A percentile compares a stretch with the other conserved stretches of the same genome.
phyloP scores from a whole-genome alignment of 2,888 invertebrate species.

The Lithophane ornitopus region DNA sequence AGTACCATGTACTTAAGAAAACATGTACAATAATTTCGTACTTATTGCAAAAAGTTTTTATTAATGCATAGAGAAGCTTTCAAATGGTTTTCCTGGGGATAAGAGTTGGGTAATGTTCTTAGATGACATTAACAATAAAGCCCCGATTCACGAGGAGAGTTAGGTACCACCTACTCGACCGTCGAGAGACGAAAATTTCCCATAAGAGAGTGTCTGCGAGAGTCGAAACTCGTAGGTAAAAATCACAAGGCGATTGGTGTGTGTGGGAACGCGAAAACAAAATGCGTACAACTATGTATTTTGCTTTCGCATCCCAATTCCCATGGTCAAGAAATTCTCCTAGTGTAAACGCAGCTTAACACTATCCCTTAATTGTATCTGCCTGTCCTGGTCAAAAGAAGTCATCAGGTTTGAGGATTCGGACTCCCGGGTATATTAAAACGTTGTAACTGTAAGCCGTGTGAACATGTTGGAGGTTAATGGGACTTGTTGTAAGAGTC shows the following conservation, averaged over 20 bases:
- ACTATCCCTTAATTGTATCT: constrained; percentile 6
- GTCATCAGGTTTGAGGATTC: constrained; percentile 41
- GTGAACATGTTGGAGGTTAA: constrained; percentile 66
- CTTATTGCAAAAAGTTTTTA: constrained; percentile 30
- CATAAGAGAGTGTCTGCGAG: not conserved
- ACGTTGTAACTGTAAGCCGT: constrained; percentile 37
- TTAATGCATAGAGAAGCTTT: constrained; percentile 17
- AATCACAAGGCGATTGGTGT: not conserved
- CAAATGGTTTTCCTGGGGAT: constrained; percentile 7
- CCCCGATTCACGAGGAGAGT: not conserved
- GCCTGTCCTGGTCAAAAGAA: constrained; percentile 13
- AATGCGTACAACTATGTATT: not conserved
- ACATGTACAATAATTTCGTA: constrained; percentile 34
- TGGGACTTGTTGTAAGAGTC: constrained; percentile 93
- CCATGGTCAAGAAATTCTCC: not conserved
- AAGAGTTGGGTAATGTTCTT: constrained; percentile 3
- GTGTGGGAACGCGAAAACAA: not conserved
- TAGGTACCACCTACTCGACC: not conserved
- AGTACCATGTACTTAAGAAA: constrained; percentile 59
- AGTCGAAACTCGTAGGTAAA: not conserved
- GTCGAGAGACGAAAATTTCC: not conserved
- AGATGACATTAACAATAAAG: constrained; percentile 2
- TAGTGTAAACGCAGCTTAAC: not conserved
- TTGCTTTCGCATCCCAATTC: not conserved
- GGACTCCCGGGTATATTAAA: constrained; percentile 31